Evolutionary conservation across 2,888 invertebrate genomes (phyloP), one percentile per base, ranked within the genome.

Genomic region (Dichetophora obliterata): DNA sequence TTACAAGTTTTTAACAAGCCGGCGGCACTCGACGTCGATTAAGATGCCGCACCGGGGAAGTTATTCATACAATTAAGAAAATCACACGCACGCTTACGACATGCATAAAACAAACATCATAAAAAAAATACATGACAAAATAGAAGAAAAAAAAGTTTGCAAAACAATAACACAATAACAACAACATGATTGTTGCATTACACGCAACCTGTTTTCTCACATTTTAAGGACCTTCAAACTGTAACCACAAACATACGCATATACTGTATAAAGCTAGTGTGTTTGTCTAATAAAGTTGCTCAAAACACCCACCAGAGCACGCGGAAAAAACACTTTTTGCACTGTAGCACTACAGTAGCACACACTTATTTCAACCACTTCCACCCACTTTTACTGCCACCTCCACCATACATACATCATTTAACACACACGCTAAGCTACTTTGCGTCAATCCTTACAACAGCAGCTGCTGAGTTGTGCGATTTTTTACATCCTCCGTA

Each of bases 111-210:
- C 24, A 70, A 68, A 22, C 16, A 11, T 19, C 6, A 34, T 34
- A 37, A 65, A 19, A 65, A 19, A 9, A 24, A n/a, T n/a, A n/a
- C 4, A 24, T 27, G 8, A 19, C 2, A 57, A 19, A 9, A 57
- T 14, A 37, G 24, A 5, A 9, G 24, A 24, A 37, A 52, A 66
- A 63, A 66, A 63, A 24, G 34, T 73, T 63, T 27, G 71, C 52
- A 48, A 48, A 27, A 70, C 8, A n/a, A 57, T 8, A 5, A 34
- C 22, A 43, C 31, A 31, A 31, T 31, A 31, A 31, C 31, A n/a
- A 57, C 43, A 74, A 74, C 75, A 75, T 70, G 63, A 70, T 75
- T 75, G 75, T 75, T 75, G 69, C 75, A 75, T 75, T 75, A 75
- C 75, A 69, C 61, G 70, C 70, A 59, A 70, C 52, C 34, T 61